Percentiles rank a stretch among this genome's conserved stretches.
Conservation (phyloP, 1,140 invertebrate genomes). For the Akabosia matsudoensis region DNA sequence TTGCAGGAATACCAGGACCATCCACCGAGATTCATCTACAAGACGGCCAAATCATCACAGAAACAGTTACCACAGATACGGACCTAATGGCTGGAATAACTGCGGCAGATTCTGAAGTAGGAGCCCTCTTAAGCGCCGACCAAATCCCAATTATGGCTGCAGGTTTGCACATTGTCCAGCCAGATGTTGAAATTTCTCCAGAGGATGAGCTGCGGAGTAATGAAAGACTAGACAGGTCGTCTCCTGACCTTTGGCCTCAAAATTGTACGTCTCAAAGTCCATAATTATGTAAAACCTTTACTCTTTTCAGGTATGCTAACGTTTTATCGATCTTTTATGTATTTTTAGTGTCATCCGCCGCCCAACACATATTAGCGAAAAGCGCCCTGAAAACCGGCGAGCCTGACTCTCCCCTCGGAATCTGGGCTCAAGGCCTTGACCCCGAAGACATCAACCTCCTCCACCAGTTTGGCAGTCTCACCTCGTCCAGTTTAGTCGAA, state of each 20-base stretch:
- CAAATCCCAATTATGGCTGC: constrained; percentile 14
- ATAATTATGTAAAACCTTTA: constrained; percentile 36
- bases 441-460: constrained; percentile 67
- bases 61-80: constrained; percentile 5
- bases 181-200: constrained; percentile 38
- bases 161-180: constrained; percentile 18
- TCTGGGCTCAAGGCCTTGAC: constrained; percentile 58
- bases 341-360: constrained; percentile 40
- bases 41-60: constrained; percentile 13
- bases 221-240: constrained; percentile 84
- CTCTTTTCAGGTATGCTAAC: constrained; percentile 64
- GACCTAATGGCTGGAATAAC: constrained; percentile 1
- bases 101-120: constrained; percentile 1
- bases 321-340: constrained; percentile 56
- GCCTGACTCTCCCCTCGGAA: constrained; percentile 50
- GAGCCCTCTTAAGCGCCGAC: neutral
- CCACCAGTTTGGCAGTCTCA: constrained; percentile 73
- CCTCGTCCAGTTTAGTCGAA: constrained; percentile 74
- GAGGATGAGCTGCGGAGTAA: constrained; percentile 58
- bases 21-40: neutral
- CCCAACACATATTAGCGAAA: constrained; percentile 45
- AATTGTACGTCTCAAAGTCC: constrained; percentile 70
- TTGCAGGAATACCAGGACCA: constrained; percentile 18
- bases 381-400: constrained; percentile 46
- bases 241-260: constrained; percentile 90